Base-by-base conservation (phyloP, 2,888 invertebrate genomes). In the Tryphoninae sp. region DNA sequence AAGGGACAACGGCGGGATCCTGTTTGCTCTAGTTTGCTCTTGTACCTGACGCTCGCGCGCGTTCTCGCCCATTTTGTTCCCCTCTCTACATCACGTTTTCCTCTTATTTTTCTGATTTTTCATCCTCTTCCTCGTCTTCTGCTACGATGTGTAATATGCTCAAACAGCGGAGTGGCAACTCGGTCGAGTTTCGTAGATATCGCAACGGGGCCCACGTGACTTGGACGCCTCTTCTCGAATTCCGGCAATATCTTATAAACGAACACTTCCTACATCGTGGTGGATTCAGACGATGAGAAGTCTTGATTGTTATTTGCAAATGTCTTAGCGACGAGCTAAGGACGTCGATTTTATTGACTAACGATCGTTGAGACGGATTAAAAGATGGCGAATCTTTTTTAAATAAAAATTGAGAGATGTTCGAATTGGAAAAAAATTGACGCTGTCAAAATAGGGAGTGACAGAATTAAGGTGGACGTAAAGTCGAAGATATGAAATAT, bases 1-100 rank as follows among this genome's bases (percentile, higher is more conserved):
- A 85, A 84, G 86, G 84, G 86, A 88, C 86, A 72, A 83, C 84
- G 86, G 72, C 87, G 86, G 85, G 87, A 84, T 86, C 87, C 85
- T 91, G 89, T 91, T 91, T 91, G 90, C 89, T 90, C 90, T 91
- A 89, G 89, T 91, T 91, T 90, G 86, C 89, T 88, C 76, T 68
- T 72, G 72, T 86, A 85, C 85, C 84, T 84, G 78, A 80, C 78
- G 84, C 84, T 84, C 87, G 84, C 87, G 88, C 74, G 86, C 83
- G 87, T 86, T 86, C 82, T 75, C 84, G 78, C 88, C 87, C 84
- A 88, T 87, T 88, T 87, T 87, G 71, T 59, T 74, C 87, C 84
- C 83, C 26, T 77, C 67, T 68, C 67, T 64, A 9, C 55, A 42
- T 16, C 16, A 22, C 45, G 23, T 64, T 53, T 62, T 71, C 74